Conservation (phyloP, 2,888 invertebrate species). For the Cephus spinipes region DNA sequence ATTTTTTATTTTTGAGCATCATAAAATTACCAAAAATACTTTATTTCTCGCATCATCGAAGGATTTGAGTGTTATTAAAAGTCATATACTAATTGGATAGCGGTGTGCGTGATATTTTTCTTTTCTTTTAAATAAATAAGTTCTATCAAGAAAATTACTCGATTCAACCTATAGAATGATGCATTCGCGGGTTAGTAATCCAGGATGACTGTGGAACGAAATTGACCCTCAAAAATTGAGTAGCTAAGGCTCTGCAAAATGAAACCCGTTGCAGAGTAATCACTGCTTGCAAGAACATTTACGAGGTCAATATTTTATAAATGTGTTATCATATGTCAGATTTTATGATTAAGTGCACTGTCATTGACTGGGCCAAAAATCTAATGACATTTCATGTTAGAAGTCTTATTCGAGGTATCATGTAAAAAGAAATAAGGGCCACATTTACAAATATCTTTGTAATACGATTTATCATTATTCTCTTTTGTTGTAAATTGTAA, state of each 20-base stretch:
- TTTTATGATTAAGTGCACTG: conserved; percentile 1
- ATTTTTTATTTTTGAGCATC: neutral
- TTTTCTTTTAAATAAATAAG: neutral
- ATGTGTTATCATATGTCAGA: conserved; percentile 10
- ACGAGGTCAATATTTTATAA: conserved; percentile 14
- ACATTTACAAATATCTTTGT: neutral
- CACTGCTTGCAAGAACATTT: conserved; percentile 5
- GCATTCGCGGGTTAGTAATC: neutral
- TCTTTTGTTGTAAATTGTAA: conserved; percentile 32
- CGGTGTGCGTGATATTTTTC: neutral
- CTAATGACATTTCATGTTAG: neutral
- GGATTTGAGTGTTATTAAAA: neutral
- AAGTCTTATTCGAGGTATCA: neutral
- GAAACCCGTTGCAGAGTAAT: conserved; percentile 1
- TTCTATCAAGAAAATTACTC: neutral
- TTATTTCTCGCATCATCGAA: neutral
- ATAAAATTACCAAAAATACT: neutral
- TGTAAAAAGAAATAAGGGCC: neutral
- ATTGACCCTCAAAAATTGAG: neutral
- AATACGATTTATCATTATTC: conserved; percentile 2
- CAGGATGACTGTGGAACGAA: neutral
- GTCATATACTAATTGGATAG: neutral
- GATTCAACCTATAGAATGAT: no score
- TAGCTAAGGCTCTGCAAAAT: neutral
- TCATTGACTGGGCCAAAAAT: neutral